Evolutionary conservation across 2,113 vertebrate genomes (phyloP).

Genomic region (Tupaia tana): DNA sequence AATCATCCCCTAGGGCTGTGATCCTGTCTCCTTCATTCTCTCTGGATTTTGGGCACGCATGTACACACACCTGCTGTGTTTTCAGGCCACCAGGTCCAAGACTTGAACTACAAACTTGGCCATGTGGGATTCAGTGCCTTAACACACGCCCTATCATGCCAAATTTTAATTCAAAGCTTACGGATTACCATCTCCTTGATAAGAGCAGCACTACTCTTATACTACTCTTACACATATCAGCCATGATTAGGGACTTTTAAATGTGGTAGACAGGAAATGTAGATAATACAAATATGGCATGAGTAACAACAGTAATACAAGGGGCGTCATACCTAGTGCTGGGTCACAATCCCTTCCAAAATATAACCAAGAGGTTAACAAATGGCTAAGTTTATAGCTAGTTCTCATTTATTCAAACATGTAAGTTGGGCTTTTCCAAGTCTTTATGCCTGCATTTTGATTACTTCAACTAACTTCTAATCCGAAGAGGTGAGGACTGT

Average conservation of each 20-base stretch:
- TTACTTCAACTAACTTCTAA: neutral
- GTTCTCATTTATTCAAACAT: neutral
- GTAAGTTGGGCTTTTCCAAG: neutral
- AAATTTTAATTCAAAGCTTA: conserved; percentile 37
- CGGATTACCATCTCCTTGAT: neutral
- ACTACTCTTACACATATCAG: neutral
- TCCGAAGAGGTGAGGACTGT: neutral
- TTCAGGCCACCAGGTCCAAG: too few species aligned
- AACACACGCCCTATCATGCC: neutral
- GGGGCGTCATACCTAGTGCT: neutral
- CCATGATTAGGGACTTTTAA: neutral
- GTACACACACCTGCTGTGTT: too few species aligned
- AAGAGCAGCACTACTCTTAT: neutral
- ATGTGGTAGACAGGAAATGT: neutral
- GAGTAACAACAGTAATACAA: neutral
- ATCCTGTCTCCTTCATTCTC: too few species aligned
- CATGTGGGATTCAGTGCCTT: too few species aligned
- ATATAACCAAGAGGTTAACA: neutral
- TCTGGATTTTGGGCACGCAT: too few species aligned
- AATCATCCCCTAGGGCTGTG: too few species aligned
- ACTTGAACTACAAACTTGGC: too few species aligned
- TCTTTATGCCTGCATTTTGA: neutral
- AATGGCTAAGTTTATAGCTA: neutral
- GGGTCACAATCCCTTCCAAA: neutral
- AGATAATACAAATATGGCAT: neutral